Evolutionary conservation across 1,140 invertebrate species (phyloP), one percentile per base, ranked within the genome.

Genomic region (Latrodectus geometricus): DNA sequence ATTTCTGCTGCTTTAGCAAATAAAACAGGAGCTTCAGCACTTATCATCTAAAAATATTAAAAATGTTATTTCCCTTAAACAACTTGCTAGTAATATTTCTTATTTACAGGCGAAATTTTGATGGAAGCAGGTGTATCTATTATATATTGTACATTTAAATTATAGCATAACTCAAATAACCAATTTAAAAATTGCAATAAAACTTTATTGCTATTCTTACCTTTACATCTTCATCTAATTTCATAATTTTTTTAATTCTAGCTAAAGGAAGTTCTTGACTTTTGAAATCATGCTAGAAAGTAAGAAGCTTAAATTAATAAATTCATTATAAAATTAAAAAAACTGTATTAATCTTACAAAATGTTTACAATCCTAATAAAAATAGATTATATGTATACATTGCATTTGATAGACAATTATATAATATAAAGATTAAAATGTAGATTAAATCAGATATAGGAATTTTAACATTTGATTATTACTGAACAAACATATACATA

Each of bases 161-260:
- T 35, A 35, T 35, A 35, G 35, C 35, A 35, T 5, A 35, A 5
- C 35, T 15, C n/a, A 70, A 21, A 70, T n/a, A 21, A 3, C 9
- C 11, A 11, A 79, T 66, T 69, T 79, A 20, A 35, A 79, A 21
- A 8, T 11, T 66, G 35, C 23, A 79, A 66, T 79, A 79, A 66
- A 66, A 50, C n/a, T n/a, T n/a, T 23, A 70, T 52, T 70, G 11
- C 11, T 14, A 2, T 70, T 21, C 61, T 86, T 89, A 92, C 91
- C 90, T 99, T 99, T 0, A 99, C 98, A 92, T 99, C 97, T 89
- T 99, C 98, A 91, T 99, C 98, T 48, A 99, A 92, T 92, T 99
- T 99, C 98, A 99, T 99, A 70, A 99, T 99, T 90, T 99, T 99
- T 92, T 99, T 99, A 88, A 99, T 99, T 89, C 98, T 93, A 0